phyloP scores from a whole-genome alignment of 2,113 vertebrate genomes.

The Neodon shergylaensis region DNA sequence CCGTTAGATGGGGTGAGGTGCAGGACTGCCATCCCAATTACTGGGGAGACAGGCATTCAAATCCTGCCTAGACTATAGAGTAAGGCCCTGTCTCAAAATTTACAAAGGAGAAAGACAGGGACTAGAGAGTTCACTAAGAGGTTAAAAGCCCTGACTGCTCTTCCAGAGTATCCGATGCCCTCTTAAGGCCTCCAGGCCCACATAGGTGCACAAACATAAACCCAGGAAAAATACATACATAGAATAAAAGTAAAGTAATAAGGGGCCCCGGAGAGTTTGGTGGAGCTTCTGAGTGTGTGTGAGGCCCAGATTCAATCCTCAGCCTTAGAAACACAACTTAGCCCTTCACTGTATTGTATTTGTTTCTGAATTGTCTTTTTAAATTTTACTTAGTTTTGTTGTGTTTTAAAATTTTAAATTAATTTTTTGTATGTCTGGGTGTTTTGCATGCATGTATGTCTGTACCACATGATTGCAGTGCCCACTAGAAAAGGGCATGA shows the following conservation, averaged over 20 bases:
- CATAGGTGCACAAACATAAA: no score
- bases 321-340: neutral
- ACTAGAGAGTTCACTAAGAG: neutral
- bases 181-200: neutral
- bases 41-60: neutral
- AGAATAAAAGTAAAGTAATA: neutral
- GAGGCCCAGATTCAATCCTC: neutral
- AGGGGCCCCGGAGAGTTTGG: accelerated
- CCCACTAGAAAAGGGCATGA: neutral
- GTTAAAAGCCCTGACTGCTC: neutral
- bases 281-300: neutral
- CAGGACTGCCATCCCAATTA: neutral
- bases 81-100: neutral
- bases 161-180: neutral
- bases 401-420: neutral
- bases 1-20: neutral
- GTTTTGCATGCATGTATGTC: neutral
- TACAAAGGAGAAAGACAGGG: neutral
- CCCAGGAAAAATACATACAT: neutral
- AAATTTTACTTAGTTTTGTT: neutral
- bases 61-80: neutral
- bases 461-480: neutral
- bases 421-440: neutral
- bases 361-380: neutral
- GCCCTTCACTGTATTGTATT: neutral